Base-by-base conservation (phyloP, 2,113 vertebrate genomes). In the Cercocebus atys region DNA sequence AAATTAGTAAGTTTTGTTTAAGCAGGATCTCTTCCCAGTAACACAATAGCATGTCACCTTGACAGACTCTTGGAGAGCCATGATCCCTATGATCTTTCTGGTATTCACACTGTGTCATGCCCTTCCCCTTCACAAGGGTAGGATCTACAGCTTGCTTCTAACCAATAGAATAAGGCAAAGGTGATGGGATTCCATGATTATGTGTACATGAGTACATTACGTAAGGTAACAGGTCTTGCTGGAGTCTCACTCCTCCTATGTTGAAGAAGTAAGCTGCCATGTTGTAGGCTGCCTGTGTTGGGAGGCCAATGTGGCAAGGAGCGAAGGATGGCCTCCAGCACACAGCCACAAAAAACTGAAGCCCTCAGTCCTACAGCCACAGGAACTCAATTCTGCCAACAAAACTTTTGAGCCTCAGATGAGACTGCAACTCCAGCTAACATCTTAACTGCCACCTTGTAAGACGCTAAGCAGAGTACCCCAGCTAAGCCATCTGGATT, bases 1-100 rank as follows among this genome's bases (percentile, higher is more conserved):
- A 94, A 87, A 89, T 35, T 52, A 89, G 9, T 93, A 50, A 80
- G 40, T 79, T 82, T 78, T 76, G 22, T 78, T 93, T 90, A 90
- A 82, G 86, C 6, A 86, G 40, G 27, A 93, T 57, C 6, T 38
- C 52, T 82, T 94, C 59, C 68, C 32, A 94, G 38, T 57, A 90
- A 94, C 9, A 88, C 20, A 97, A 55, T 0, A 86, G n/a, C 30
- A 92, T 64, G 8, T 20, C 57, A 88, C 81, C 16, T 17, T 85
- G 50, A 80, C 47, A 85, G 43, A 75, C 20, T 59, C 64, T 66
- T 47, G 20, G 18, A 3, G 6, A n/a, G 12, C 14, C 6, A 32
- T 32, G n/a, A 94, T 38, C 18, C 38, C 22, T 55, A 64, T 75
- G 73, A 82, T 52, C 38, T 40, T 82, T 70, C 66, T 88, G 68